Base-by-base conservation (phyloP, 2,113 vertebrate species). In the Chunga burmeisteri region DNA sequence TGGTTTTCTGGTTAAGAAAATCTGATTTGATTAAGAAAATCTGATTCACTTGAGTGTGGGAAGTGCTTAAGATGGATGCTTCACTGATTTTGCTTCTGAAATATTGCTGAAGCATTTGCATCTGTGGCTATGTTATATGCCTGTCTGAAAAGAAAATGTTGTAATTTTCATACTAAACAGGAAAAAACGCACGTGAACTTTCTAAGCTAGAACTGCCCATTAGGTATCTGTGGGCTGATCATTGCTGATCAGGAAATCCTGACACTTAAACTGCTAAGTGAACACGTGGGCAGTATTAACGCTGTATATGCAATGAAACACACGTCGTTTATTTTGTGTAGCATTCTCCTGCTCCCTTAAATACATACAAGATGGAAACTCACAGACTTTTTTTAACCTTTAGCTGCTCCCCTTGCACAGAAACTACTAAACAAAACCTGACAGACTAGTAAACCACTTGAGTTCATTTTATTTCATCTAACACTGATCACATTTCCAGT, bases 321-420 rank as follows among this genome's bases (percentile, higher is more conserved):
- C 3, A 2, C 47, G 5, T 52, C 91, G 92, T 94, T 97, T 96
- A 91, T 96, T 96, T 90, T 93, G 61, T 22, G 18, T 89, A 72
- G 44, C 47, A 32, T 96, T 91, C 77, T 75, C 70, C 62, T 79
- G 68, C 88, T 94, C 74, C 89, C 92, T 96, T 92, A 95, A 96
- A 91, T 67, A 81, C 68, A 73, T 75, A 79, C 70, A 89, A 65
- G 70, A 78, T 66, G 85, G 90, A 88, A 95, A 92, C 17, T 62
- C 50, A 14, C 19, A 59, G 88, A 78, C 66, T 81, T 92, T 92
- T 92, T 92, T 94, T 94, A 94, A 94, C 88, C 77, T 96, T 96
- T 87, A 92, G 49, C 80, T 91, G 56, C 66, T 80, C 10, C 65
- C 52, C 79, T 88, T 77, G 18, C 63, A 42, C 21, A 75, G 77